A percentile compares a stretch with the other conserved stretches of the same genome.
These are phyloP conservation scores for Connochaetes taurinus DNA, from an alignment of 2,113 vertebrate genomes.

Conservation along the genomic window DNA sequence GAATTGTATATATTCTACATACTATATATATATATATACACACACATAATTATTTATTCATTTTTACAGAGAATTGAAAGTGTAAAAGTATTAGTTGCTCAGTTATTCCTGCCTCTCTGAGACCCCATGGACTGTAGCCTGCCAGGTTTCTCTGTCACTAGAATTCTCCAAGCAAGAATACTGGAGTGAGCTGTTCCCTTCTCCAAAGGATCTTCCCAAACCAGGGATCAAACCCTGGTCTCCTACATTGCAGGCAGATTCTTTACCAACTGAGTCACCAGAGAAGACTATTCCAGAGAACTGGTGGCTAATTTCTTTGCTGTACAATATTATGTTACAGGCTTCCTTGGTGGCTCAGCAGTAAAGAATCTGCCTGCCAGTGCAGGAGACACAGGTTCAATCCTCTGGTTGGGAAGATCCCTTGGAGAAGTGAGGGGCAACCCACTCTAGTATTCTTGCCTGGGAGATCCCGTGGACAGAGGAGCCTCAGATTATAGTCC, in stretches of 20 bases:
- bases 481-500: neutral
- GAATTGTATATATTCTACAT: neutral
- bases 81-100: neutral
- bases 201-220: neutral
- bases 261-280: neutral
- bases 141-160: neutral
- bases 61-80: neutral
- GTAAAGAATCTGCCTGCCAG: neutral
- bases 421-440: neutral
- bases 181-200: fast-evolving
- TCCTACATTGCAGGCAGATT: neutral
- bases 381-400: neutral
- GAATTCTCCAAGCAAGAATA: neutral
- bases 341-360: neutral
- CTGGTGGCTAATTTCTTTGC: neutral
- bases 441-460: neutral
- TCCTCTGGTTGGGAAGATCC: neutral
- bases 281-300: neutral
- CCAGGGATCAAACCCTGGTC: neutral
- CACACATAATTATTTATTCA: neutral
- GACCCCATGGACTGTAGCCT: neutral
- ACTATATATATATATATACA: neutral
- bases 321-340: neutral
- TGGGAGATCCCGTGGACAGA: neutral
- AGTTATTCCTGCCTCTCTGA: neutral